Conservation (phyloP, 2,797 vertebrate genomes). For the Alosa sapidissima region DNA sequence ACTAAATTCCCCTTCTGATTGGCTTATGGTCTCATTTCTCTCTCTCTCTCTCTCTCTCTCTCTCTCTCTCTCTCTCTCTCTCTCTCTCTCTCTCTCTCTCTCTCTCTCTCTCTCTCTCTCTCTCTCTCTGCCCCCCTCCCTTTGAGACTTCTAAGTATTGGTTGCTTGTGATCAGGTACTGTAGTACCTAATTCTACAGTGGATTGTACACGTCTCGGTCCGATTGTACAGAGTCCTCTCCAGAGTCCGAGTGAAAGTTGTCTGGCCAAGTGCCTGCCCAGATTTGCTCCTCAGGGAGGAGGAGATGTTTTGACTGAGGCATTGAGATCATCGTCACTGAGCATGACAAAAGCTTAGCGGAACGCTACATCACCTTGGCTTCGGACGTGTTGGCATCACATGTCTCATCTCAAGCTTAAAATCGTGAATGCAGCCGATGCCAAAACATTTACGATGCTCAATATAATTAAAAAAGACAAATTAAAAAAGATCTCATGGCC, state of each 20-base stretch:
- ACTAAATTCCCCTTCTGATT: neutral
- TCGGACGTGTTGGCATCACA: neutral
- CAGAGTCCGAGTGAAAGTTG: neutral
- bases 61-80: no score
- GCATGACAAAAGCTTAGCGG: neutral
- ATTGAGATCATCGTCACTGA: neutral
- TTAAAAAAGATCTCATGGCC: neutral
- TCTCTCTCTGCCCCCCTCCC: neutral
- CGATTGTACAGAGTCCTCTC: neutral
- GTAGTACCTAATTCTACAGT: neutral
- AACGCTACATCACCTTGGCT: neutral
- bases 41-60: neutral
- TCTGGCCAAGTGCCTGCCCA: neutral
- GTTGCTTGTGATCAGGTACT: no score
- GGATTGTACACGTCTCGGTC: no score
- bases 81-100: neutral
- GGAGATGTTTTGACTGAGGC: neutral
- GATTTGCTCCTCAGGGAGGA: neutral
- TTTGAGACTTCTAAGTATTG: no score
- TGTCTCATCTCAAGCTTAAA: neutral
- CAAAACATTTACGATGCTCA: neutral
- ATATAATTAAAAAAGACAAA: no score
- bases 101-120: neutral
- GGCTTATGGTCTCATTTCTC: neutral
- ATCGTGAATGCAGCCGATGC: neutral